Conservation (phyloP, 2,113 vertebrate species). For the Pollimyrus isidori region DNA sequence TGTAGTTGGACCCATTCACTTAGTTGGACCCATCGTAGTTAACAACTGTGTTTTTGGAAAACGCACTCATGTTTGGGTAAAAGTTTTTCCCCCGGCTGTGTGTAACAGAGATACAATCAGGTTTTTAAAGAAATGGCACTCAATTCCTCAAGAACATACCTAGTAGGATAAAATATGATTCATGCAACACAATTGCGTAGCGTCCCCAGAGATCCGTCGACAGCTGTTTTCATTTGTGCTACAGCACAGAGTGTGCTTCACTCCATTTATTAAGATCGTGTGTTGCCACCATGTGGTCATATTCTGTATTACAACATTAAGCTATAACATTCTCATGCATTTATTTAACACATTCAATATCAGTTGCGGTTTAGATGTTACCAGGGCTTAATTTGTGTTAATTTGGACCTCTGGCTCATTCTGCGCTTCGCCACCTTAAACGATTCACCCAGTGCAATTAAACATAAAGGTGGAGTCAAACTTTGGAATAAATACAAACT, state of each 20-base stretch:
- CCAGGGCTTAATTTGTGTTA: not conserved
- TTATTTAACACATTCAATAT: not conserved
- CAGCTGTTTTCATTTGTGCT: not conserved
- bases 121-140: not conserved
- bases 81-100: not conserved
- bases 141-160: not conserved
- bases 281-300: slow-evolving; percentile 3
- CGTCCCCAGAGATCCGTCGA: not conserved
- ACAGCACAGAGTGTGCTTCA: not conserved
- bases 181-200: not conserved
- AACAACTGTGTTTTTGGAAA: not conserved
- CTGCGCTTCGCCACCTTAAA: not conserved
- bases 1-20: not conserved
- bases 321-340: not conserved
- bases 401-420: not conserved
- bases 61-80: not conserved
- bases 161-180: not conserved
- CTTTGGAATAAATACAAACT: not conserved
- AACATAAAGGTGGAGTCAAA: not conserved
- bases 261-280: not conserved
- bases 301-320: not conserved
- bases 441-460: not conserved
- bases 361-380: not conserved
- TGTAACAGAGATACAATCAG: not conserved
- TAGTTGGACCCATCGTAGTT: not conserved